Base-by-base conservation (phyloP, 2,888 invertebrate species). In the Ypsolopha scabrella region DNA sequence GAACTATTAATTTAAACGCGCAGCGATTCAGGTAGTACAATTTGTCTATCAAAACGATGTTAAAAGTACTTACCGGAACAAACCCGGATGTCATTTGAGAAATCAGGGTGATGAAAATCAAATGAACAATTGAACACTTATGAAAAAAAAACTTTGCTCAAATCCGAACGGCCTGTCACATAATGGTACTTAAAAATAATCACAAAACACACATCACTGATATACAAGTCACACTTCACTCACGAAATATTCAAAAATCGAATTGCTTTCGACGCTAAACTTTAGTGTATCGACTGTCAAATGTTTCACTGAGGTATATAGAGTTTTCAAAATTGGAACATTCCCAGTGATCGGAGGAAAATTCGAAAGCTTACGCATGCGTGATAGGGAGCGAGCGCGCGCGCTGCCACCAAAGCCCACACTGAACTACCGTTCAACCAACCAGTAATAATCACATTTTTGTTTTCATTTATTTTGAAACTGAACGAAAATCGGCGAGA, bases 391-490 rank as follows among this genome's bases (percentile, higher is more conserved):
- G 70, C 82, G 77, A 69, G 79, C 79, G 79, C 73, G 68, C 81
- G 63, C 75, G 64, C 62, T 69, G 81, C 80, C 76, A 67, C 64
- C 81, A 65, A 68, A 75, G 61, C 74, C 74, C 71, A 69, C 69
- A 85, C 83, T 83, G 83, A 80, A 76, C 78, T 65, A 68, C 71
- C 64, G 67, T 60, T 60, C 68, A 70, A 49, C 49, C 49, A 39
- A 70, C 71, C 74, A 68, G 67, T 75, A 70, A 72, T 77, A 75
- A 76, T 71, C 69, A 67, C 65, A 64, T 68, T 70, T 66, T 69
- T 67, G 68, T 75, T 77, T 66, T 70, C 60, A 66, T 67, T 75
- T 77, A 72, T 72, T 79, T 76, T 75, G 69, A 75, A 70, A 72
- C 75, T 75, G 72, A 72, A 69, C 68, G 65, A 70, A 70, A 82